Base-by-base conservation (phyloP, 2,113 vertebrate genomes). In the Talpa occidentalis region DNA sequence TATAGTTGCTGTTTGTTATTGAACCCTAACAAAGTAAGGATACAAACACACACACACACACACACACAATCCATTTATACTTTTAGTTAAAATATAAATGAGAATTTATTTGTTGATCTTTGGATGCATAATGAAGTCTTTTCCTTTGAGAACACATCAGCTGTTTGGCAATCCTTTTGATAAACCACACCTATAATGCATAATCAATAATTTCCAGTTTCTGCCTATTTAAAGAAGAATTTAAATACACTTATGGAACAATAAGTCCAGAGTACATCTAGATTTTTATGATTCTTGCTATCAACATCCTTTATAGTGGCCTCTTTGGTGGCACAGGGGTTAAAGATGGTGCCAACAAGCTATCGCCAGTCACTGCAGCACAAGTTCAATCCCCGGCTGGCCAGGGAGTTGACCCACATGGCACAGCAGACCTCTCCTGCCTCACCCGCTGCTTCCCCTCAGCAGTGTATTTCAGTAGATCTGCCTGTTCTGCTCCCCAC, bases 41-140 rank as follows among this genome's bases (percentile, higher is more conserved):
- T 40, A 76, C 73, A 32, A 30, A 49, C 72, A 32, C 59, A 40
- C 67, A 83, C 24, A 83, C 3, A 56, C 5, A 66, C 35, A 64
- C 12, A 30, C 7, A 85, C 52, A 42, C 59, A 19, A 87, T 60
- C 5, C 67, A 67, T 81, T 42, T 76, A 60, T 76, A 67, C 3
- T 67, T 60, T 76, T 80, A 81, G 59, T 81, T 74, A 73, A 81
- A 94, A 87, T 30, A 56, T 81, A 56, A 17, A 74, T 76, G n/a
- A 69, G 12, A 88, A 76, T 91, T 74, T 21, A 59, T 49, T 76
- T 64, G 40, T 9, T 30, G 69, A 76, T 60, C 49, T 86, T 62
- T 91, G 64, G 84, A 49, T 90, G 19, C 73, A 87, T 28, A 67
- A 56, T 16, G 1, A 56, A 30, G 24, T 11, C 44, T 66, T 56